phyloP scores from a whole-genome alignment of 2,888 invertebrate genomes.

The Octonoba sinensis region DNA sequence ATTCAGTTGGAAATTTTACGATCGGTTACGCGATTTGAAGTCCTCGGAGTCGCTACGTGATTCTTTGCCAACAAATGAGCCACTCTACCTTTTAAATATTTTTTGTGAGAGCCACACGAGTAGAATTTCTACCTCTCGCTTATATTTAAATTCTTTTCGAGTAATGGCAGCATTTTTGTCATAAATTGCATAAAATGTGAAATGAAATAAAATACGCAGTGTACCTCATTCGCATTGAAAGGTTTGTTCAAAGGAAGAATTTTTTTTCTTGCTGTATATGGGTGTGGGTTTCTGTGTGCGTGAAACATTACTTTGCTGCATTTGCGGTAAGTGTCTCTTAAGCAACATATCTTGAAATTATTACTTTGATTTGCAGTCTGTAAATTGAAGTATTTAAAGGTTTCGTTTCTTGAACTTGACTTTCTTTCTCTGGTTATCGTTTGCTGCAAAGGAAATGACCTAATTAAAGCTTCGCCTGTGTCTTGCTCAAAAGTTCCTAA shows the following conservation, averaged over 20 bases:
- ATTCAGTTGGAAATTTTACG: conserved; percentile 13
- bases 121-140: neutral
- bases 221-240: neutral
- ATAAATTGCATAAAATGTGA: neutral
- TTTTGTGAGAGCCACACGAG: conserved; percentile 7
- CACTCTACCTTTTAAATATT: conserved; percentile 16
- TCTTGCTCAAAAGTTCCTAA: too few relatives aligned
- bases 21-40: conserved; percentile 19
- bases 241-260: neutral
- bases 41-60: conserved; percentile 9
- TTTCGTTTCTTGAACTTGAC: too few relatives aligned
- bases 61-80: conserved; percentile 8
- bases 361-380: too few relatives aligned
- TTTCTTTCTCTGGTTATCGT: too few relatives aligned
- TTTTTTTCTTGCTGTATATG: too few relatives aligned
- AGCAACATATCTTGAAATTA: too few relatives aligned
- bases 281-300: too few relatives aligned
- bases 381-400: too few relatives aligned
- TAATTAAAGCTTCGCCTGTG: too few relatives aligned
- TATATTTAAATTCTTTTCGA: neutral
- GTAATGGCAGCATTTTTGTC: conserved; percentile 5
- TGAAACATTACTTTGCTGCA: too few relatives aligned
- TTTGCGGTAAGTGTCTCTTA: too few relatives aligned
- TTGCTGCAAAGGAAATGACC: too few relatives aligned
- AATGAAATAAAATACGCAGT: neutral